Percentiles rank a stretch among this genome's conserved stretches.
phyloP scores from a whole-genome alignment of 2,797 vertebrate species.

The Sebastes elongatus region DNA sequence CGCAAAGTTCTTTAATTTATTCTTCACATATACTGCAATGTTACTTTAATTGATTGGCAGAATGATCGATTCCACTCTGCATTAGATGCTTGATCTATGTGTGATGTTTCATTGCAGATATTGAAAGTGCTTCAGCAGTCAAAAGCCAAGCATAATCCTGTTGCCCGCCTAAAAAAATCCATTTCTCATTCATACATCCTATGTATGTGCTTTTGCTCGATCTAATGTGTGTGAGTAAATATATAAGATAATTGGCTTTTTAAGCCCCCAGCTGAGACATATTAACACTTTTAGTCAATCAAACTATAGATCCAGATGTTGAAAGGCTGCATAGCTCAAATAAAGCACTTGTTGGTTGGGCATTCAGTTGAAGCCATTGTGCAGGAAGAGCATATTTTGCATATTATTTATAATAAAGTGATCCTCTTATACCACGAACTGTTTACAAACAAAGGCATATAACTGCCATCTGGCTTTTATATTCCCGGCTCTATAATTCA shows the following conservation, averaged over 20 bases:
- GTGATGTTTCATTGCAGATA: conserved; percentile 10
- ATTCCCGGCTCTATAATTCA: conserved; percentile 19
- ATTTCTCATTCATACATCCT: not conserved
- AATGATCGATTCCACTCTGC: conserved; percentile 6
- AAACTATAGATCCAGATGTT: not conserved
- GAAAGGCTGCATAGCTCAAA: not conserved
- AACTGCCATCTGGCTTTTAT: conserved; percentile 14
- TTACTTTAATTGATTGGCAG: conserved; percentile 41
- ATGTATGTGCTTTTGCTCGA: not conserved
- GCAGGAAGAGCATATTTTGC: not conserved
- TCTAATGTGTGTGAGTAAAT: not conserved
- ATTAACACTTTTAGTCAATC: not conserved
- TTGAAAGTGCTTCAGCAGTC: not conserved
- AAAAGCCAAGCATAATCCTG: not conserved
- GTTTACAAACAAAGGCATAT: conserved; percentile 21
- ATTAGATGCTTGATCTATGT: not conserved
- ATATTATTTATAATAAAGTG: not conserved
- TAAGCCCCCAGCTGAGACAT: not conserved
- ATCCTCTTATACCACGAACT: not conserved
- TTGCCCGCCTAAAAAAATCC: not conserved
- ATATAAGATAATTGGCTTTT: not conserved
- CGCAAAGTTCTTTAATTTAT: conserved; percentile 32
- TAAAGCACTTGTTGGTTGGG: not conserved
- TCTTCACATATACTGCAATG: conserved; percentile 8
- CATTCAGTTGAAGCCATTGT: not conserved